A percentile compares a stretch with the other conserved stretches of the same genome.
These are phyloP conservation scores for Rhinoptilus africanus DNA, from an alignment of 2,113 vertebrate genomes.

Conservation along the genomic window DNA sequence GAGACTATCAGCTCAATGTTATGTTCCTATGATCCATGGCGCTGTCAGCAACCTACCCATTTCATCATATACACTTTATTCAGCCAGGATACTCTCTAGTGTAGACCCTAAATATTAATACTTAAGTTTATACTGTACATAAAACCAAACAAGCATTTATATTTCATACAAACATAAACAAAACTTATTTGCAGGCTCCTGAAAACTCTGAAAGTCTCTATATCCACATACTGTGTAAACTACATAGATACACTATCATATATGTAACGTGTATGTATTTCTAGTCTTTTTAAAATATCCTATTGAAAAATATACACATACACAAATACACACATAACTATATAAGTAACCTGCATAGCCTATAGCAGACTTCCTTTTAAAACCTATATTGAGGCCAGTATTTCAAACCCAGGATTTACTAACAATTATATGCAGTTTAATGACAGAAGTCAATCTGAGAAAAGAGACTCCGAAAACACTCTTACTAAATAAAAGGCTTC, in stretches of 20 bases:
- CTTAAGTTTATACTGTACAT: background rate
- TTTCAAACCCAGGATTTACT: background rate
- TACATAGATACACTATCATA: too few relatives aligned
- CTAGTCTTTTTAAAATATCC: background rate
- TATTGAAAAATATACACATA: background rate
- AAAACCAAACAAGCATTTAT: background rate
- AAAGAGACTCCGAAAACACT: background rate
- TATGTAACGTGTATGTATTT: too few relatives aligned
- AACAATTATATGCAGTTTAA: background rate
- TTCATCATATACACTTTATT: background rate
- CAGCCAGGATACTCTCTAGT: background rate
- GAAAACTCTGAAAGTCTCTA: background rate
- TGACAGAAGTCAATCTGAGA: background rate
- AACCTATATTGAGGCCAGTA: background rate
- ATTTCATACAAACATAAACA: background rate
- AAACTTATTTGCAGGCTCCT: background rate
- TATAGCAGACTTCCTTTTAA: background rate
- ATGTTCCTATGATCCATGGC: background rate
- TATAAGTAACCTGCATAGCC: background rate
- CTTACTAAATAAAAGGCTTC: background rate
- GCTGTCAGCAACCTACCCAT: background rate
- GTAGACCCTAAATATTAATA: background rate
- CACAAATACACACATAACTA: background rate
- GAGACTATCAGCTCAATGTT: background rate
- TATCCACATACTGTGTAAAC: background rate